Base-by-base conservation (phyloP, 2,888 invertebrate species). In the Mesorhabditis sp. region DNA sequence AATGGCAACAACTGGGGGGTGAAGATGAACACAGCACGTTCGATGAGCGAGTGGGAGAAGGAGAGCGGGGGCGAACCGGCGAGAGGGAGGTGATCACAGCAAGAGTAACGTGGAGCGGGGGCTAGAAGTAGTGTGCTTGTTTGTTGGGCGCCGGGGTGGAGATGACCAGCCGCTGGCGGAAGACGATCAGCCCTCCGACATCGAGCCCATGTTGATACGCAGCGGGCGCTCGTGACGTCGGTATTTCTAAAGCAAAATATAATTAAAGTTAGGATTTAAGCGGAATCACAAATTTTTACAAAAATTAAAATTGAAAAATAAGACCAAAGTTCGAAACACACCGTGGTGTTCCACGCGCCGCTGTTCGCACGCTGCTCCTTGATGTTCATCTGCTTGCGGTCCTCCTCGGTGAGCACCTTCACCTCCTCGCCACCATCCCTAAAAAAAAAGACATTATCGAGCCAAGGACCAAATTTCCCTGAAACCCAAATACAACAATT, bases 181-280 rank as follows among this genome's bases (percentile, higher is more conserved):
- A 28, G 28, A 28, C 28, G 28, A 28, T 28, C 28, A 28, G 28
- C 28, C 62, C 61, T 83, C 82, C 42, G 79, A 76, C 65, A 82
- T 72, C 65, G 76, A 77, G 67, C 76, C 75, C 78, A 83, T 77
- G 67, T 83, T 80, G 67, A 82, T 83, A 43, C 82, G 77, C 15
- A 83, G 75, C 4, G 82, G 82, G 5, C 82, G 72, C 66, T 83
- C 82, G 65, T 74, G 75, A 7, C 76, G 68, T 4, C 78, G 68
- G 41, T 64, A 62, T 45, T 69, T 72, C 45, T 70, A 66, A 68
- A 68, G 45, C 28, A 69, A n/a, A n/a, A 65, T 64, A 5, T 1
- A 13, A 5, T 6, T 42, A 66, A 65, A 67, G 1, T 28, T 28
- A 28, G 28, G 28, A 28, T 28, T 28, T n/a, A n/a, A n/a, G n/a